Base-by-base conservation (phyloP, 2,797 vertebrate species). In the Ciconia nigra region DNA sequence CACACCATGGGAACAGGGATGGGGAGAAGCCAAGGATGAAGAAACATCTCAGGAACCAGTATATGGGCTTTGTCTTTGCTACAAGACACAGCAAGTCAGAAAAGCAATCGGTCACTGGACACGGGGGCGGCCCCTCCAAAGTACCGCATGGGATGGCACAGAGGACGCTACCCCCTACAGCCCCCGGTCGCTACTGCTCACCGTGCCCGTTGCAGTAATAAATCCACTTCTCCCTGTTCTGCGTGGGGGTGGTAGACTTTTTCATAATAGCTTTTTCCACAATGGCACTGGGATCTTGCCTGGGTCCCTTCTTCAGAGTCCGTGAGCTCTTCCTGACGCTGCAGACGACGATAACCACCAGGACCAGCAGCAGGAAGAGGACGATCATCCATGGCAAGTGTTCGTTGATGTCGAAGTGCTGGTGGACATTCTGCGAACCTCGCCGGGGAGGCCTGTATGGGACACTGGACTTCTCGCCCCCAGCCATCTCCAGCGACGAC, bases 331-430 rank as follows among this genome's bases (percentile, higher is more conserved):
- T 98, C 89, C 99, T 99, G 89, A 99, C 97, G 0, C 99, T 99
- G 96, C 99, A 99, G 72, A 99, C 99, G 39, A 99, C 99, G 0
- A 99, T 99, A 81, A 99, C 98, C 91, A 99, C 99, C 59, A 99
- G 98, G 76, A 99, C 98, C 95, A 99, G 98, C 93, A 99, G 98
- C 42, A 99, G 98, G 95, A 99, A 98, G 65, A 99, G 98, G 57
- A 99, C 99, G 1, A 99, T 99, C 99, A 99, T 99, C 99, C 99
- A 99, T 1, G 99, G 99, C 73, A 99, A 98, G 94, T 99, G 99
- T 96, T 99, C 99, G 0, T 99, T 99, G 97, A 99, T 99, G 98
- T 99, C 99, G 11, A 99, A 99, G 97, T 99, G 98, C 97, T 98
- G 98, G 73, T 99, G 99, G 83, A 97, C 80, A 11, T 96, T 99